phyloP scores from a whole-genome alignment of 2,888 invertebrate species.

The Ephialtes manifestator region DNA sequence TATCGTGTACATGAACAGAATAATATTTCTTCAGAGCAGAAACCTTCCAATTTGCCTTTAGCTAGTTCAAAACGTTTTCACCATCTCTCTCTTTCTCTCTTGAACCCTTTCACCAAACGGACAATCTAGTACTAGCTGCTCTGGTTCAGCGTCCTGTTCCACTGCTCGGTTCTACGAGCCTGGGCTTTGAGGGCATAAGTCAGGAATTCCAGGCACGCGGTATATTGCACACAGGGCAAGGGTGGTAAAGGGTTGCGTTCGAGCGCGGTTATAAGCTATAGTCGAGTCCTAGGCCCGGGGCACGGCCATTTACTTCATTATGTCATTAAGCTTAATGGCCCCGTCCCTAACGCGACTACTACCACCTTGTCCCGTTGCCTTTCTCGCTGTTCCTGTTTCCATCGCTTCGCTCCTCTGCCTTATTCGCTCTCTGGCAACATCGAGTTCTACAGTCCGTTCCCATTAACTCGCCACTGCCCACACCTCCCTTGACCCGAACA shows the following conservation, averaged over 20 bases:
- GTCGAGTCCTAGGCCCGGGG: conserved; percentile 81
- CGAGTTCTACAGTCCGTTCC: conserved; percentile 72
- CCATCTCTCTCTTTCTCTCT: background rate
- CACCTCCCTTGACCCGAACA: conserved; percentile 24
- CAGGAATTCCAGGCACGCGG: conserved; percentile 85
- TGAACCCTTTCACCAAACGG: conserved; percentile 30
- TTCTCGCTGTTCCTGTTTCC: conserved; percentile 69
- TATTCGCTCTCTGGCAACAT: conserved; percentile 57
- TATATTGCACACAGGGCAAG: conserved; percentile 82
- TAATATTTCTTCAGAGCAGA: conserved; percentile 23
- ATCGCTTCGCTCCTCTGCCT: conserved; percentile 47
- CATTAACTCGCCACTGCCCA: conserved; percentile 69
- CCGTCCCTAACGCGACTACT: conserved; percentile 83
- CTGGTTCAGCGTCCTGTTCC: conserved; percentile 27
- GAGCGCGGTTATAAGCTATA: conserved; percentile 85
- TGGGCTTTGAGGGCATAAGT: conserved; percentile 81
- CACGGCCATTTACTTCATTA: conserved; percentile 86
- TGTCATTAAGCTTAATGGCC: conserved; percentile 86
- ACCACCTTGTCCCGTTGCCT: conserved; percentile 37
- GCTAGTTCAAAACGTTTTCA: conserved; percentile 37
- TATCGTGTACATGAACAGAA: background rate
- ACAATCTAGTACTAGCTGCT: conserved; percentile 17
- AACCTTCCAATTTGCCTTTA: conserved; percentile 17
- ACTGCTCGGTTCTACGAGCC: conserved; percentile 71
- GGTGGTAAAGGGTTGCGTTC: conserved; percentile 70